Base-by-base conservation (phyloP, 2,797 vertebrate genomes). In the Linurgus olivaceus region DNA sequence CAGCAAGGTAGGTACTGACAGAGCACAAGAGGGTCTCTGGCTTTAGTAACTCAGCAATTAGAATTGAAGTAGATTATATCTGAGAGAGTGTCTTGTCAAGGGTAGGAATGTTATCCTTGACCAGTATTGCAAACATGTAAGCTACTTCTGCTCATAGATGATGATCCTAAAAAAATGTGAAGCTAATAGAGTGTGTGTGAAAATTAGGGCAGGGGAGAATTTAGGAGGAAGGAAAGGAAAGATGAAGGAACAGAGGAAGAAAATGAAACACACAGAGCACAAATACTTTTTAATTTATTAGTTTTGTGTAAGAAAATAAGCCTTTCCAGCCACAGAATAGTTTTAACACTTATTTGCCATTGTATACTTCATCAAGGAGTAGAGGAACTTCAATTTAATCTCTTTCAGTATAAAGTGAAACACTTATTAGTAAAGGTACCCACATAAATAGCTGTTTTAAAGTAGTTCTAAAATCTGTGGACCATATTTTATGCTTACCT, bases 401-500 rank as follows among this genome's bases (percentile, higher is more conserved):
- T 78, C 51, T 91, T 94, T 95, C 67, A 71, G 31, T 38, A 54
- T 6, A 85, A 95, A 96, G 87, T 12, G 5, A 93, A 95, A 93
- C 78, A 61, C 65, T 93, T 77, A 75, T 92, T 73, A 94, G 94
- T 24, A 87, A 95, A 82, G 57, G 54, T 47, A 63, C 65, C 31
- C 68, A 68, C 63, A 85, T 63, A 95, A 95, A 91, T 45, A 77
- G 75, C 76, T 82, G 58, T 95, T 97, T 96, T 95, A 93, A 80
- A 65, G 28, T 44, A 35, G 84, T 68, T 94, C 81, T 63, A 84
- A 96, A 96, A 93, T 71, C 73, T 95, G 71, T 25, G 62, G 91
- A 95, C 97, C 91, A 91, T 90, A 94, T 93, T 95, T 90, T 91
- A 71, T 5, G 44, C 92, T 94, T 92, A 96, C 87, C 93, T 97